Percentiles rank a stretch among this genome's conserved stretches.
Conservation (phyloP, 2,113 vertebrate species). For the Carollia perspicillata region DNA sequence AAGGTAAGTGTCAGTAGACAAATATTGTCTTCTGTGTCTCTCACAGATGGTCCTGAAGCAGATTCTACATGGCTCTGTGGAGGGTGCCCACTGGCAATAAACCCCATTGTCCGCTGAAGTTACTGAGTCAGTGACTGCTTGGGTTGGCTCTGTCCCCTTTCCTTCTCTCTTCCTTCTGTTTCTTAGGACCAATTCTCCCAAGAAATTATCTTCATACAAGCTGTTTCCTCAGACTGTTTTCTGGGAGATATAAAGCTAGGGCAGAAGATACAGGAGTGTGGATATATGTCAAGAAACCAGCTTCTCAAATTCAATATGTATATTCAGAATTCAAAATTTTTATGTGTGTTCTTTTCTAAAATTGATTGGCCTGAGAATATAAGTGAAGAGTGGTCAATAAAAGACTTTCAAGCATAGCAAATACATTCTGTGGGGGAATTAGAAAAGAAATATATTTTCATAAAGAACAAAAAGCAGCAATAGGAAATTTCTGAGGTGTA, state of each 20-base stretch:
- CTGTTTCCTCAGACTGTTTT: neutral
- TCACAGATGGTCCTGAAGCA: neutral
- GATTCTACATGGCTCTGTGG: neutral
- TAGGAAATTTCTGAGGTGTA: neutral
- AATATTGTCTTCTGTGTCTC: neutral
- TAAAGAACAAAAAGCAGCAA: neutral
- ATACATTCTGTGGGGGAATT: neutral
- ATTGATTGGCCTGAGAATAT: neutral
- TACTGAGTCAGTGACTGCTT: neutral
- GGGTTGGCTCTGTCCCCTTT: neutral
- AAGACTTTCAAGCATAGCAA: neutral
- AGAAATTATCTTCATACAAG: neutral
- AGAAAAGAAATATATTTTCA: neutral
- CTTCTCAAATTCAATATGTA: neutral
- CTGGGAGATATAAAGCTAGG: neutral
- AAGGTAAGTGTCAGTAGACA: neutral
- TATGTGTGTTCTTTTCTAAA: neutral
- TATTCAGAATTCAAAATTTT: neutral
- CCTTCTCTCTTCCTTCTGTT: neutral
- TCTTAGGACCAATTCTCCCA: neutral
- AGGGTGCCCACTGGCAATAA: neutral
- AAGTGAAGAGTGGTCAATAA: neutral
- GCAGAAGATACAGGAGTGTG: neutral
- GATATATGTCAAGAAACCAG: neutral
- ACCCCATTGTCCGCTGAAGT: neutral